These are phyloP conservation scores for Bufo gargarizans DNA, from an alignment of 2,113 vertebrate genomes.

Conservation along the genomic window DNA sequence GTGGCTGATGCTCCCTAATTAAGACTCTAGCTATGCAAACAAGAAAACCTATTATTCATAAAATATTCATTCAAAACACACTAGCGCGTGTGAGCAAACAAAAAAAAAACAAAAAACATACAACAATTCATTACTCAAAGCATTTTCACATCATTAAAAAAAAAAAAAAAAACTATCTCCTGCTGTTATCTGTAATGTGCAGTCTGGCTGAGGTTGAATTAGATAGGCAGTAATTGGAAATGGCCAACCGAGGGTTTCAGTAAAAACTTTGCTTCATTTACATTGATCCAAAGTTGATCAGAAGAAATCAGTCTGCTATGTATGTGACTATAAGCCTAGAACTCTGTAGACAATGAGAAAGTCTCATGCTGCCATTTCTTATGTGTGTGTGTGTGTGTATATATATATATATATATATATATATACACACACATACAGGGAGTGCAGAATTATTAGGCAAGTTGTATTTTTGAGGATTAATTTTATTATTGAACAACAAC, in stretches of 20 bases:
- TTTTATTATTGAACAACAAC: too few relatives aligned
- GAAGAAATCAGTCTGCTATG: not conserved
- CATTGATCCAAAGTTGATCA: not conserved
- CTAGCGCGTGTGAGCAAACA: constrained; percentile 47
- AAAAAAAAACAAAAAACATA: constrained; percentile 30
- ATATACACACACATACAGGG: too few relatives aligned
- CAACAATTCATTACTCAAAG: constrained; percentile 57
- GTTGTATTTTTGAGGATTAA: too few relatives aligned
- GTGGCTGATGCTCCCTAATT: constrained; percentile 56
- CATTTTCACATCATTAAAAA: constrained; percentile 55
- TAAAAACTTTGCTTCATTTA: constrained; percentile 23
- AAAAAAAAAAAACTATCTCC: constrained; percentile 54
- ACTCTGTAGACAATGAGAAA: not conserved
- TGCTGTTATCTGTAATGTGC: constrained; percentile 47
- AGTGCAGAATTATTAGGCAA: too few relatives aligned
- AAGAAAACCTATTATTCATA: constrained; percentile 56
- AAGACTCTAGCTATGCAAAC: constrained; percentile 53
- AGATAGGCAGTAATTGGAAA: constrained; percentile 36
- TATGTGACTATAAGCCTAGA: not conserved
- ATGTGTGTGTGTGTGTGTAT: too few relatives aligned
- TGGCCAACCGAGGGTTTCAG: not conserved
- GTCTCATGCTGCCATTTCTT: not conserved
- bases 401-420: too few relatives aligned
- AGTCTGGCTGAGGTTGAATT: constrained; percentile 41
- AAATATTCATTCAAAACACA: constrained; percentile 56